Percentiles rank a stretch among this genome's conserved stretches.
Evolutionary conservation across 2,113 vertebrate genomes (phyloP).

Genomic region (Boleophthalmus pectinirostris): DNA sequence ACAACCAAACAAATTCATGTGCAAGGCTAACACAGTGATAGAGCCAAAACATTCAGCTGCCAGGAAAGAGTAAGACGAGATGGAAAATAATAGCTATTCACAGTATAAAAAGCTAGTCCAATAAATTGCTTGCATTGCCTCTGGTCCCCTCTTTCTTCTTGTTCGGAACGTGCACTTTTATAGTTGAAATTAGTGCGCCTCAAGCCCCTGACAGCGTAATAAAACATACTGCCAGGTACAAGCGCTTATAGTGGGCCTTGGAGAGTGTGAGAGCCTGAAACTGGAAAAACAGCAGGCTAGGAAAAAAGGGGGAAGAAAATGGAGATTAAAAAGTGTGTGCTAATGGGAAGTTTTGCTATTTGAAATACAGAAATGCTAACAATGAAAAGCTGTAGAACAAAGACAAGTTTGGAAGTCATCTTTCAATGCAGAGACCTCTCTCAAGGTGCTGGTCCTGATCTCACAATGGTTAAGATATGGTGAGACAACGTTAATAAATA

Average conservation of each 20-base stretch:
- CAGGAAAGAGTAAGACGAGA: conserved; percentile 60
- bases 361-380: conserved; percentile 9
- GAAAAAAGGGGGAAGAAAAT: conserved; percentile 19
- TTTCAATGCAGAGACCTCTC: too few relatives aligned
- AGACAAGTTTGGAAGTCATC: not conserved
- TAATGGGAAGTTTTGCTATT: conserved; percentile 18
- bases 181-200: conserved; percentile 65
- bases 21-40: conserved; percentile 27
- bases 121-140: conserved; percentile 62
- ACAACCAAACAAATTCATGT: conserved; percentile 16
- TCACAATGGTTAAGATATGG: not conserved
- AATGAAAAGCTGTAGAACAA: not conserved
- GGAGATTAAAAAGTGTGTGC: conserved; percentile 6
- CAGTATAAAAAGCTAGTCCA: conserved; percentile 61
- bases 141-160: conserved; percentile 61
- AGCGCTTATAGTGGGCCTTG: conserved; percentile 54
- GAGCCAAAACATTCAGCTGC: conserved; percentile 41
- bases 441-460: not conserved
- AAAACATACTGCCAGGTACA: conserved; percentile 71
- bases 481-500: too few relatives aligned
- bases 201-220: conserved; percentile 67
- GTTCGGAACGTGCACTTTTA: conserved; percentile 64
- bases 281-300: conserved; percentile 35
- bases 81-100: conserved; percentile 69
- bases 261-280: conserved; percentile 39